Evolutionary conservation across 2,797 vertebrate genomes (phyloP), one percentile per base, ranked within the genome.

Genomic region (Lepus townsendii): DNA sequence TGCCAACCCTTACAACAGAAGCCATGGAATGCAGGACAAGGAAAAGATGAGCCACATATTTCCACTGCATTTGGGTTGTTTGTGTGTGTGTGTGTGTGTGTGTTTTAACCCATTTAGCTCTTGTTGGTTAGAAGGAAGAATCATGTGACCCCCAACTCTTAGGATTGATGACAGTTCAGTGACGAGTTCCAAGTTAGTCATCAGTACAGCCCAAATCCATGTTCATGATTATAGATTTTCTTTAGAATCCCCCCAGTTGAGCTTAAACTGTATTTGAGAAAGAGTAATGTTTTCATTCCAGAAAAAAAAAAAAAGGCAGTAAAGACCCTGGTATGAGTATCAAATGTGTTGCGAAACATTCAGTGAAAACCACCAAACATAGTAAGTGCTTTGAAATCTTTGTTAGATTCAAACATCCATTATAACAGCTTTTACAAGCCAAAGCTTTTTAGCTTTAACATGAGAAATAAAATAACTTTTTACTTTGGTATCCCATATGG

Each of bases 261-360:
- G 26, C 24, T 78, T 90, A 60, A 80, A 32, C 26, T n/a, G 83
- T 69, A 73, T 84, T 73, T 90, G 50, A 93, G 68, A 86, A 93
- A 92, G 63, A 90, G 72, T 90, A 94, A 50, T 84, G 7, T 30
- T 38, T 83, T 90, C 19, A 54, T 84, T 91, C 38, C 35, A 87
- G 85, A 24, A 30, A 93, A 52, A 84, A 96, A 63, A 84, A 96
- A 92, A 63, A 38, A 54, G 57, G 7, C 80, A 80, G 78, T 95
- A 95, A 95, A 97, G 97, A 79, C 17, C 68, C 91, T 90, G 60
- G 42, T 82, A 47, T 88, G 93, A 96, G 14, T 95, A 96, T 95
- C 94, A 82, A 84, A 75, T 91, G 19, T 80, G 73, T 95, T 96
- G 86, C 54, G 87, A 95, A 93, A 75, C 60, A 27, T 94, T 90